Percentiles rank a stretch among this genome's conserved stretches.
These are phyloP conservation scores for Himalopsyche tibetana DNA, from an alignment of 2,888 invertebrate genomes.

Conservation along the genomic window DNA sequence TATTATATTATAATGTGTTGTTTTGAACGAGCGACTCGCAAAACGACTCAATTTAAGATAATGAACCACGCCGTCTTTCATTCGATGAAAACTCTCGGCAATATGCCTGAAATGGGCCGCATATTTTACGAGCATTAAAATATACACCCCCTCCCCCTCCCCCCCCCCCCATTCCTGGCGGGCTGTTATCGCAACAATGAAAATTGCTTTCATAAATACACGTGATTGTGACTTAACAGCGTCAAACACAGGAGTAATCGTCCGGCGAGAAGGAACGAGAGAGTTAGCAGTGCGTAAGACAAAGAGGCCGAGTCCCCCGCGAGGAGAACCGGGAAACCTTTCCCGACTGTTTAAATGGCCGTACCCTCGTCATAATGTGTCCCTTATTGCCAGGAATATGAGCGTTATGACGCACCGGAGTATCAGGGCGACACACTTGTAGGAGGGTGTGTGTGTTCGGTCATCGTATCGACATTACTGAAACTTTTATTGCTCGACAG, in stretches of 20 bases:
- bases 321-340: neutral
- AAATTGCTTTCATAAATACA: slow-evolving; percentile 65
- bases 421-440: slow-evolving; percentile 18
- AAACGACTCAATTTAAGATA: too few species aligned
- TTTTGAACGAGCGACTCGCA: too few species aligned
- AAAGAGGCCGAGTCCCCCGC: slow-evolving; percentile 6
- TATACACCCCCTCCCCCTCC: too few species aligned
- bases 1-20: too few species aligned
- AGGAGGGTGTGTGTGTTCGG: neutral
- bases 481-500: slow-evolving; percentile 56
- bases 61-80: too few species aligned
- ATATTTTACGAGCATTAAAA: slow-evolving; percentile 2
- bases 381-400: slow-evolving; percentile 60
- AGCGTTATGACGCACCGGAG: slow-evolving; percentile 54
- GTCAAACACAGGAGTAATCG: slow-evolving; percentile 60
- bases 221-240: slow-evolving; percentile 64
- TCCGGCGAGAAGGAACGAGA: slow-evolving; percentile 44
- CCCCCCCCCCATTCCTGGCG: slow-evolving; percentile 43
- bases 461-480: slow-evolving; percentile 38
- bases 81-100: too few species aligned
- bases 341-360: slow-evolving; percentile 51
- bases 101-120: too few species aligned
- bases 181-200: slow-evolving; percentile 62
- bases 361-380: slow-evolving; percentile 62
- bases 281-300: slow-evolving; percentile 36